Conservation (phyloP, 2,797 vertebrate genomes). For the Todus mexicanus region DNA sequence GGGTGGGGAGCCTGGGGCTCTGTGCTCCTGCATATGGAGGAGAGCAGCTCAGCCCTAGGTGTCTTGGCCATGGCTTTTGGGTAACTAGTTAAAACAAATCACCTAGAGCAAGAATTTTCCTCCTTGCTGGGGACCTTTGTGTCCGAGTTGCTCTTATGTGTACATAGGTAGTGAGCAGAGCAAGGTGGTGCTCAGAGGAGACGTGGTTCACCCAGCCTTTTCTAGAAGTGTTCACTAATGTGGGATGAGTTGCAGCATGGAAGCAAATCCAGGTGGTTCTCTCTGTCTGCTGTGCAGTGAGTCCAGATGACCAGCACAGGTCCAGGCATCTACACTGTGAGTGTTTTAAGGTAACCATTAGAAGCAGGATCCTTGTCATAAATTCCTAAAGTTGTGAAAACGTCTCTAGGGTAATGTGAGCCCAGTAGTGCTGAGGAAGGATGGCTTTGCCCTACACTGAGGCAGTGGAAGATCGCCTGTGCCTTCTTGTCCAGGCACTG, state of each 20-base stretch:
- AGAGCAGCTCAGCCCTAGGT: neutral
- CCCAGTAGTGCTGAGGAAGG: neutral
- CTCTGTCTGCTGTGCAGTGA: neutral
- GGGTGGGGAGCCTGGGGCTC: neutral
- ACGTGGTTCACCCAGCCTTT: neutral
- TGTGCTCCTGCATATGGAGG: neutral
- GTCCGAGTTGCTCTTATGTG: neutral
- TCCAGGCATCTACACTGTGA: neutral
- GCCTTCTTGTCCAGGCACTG: neutral
- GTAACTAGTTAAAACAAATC: neutral
- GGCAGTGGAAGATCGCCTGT: neutral
- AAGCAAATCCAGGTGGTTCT: neutral
- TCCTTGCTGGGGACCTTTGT: neutral
- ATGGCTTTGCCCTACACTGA: neutral
- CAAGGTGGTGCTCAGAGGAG: neutral
- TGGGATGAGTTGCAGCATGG: neutral
- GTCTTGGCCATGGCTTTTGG: neutral
- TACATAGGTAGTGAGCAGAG: neutral
- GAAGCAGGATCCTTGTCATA: neutral
- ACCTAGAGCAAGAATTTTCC: neutral
- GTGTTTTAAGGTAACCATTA: neutral
- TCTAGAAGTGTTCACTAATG: neutral
- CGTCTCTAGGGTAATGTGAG: neutral
- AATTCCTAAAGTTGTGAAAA: neutral
- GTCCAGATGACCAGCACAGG: neutral